Base-by-base conservation (phyloP, 2,797 vertebrate species). In the Muscicapa striata region DNA sequence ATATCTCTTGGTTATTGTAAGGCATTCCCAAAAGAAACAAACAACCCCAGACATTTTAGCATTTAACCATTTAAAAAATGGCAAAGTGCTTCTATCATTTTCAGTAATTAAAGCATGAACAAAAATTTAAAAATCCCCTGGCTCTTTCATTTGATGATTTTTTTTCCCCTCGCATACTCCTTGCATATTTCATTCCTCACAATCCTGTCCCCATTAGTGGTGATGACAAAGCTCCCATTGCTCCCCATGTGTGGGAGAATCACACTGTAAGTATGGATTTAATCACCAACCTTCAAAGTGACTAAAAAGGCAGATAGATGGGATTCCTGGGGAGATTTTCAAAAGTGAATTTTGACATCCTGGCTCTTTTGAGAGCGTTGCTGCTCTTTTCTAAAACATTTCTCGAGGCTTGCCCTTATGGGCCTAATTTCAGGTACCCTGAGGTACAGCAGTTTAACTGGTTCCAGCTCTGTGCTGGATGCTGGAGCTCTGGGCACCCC, bases 321-420 rank as follows among this genome's bases (percentile, higher is more conserved):
- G 83, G 96, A 96, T 96, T 96, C 95, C 91, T 94, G 94, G 94
- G 95, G 95, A 93, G 94, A 95, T 10, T 96, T 96, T 96, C 96
- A 96, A 96, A 97, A 78, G 95, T 96, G 73, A 67, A 67, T 92
- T 91, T 95, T 94, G 96, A 94, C 93, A 76, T 92, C 87, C 88
- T 86, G 91, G 83, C 70, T 93, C 92, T 93, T 96, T 76, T 46
- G 94, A 95, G 87, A 88, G 51, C 3, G 5, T 88, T 5, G 41
- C 92, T 88, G 92, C 57, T 93, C 84, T 84, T 88, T 92, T 66
- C 92, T 86, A 26, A 96, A 90, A 41, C 32, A 4, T 84, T 72
- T 87, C 54, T 27, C 9, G 9, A 40, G 89, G 36, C 5, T 62
- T 82, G 63, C 48, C 89, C 85, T 95, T 94, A 21, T 93, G 89